Conservation (phyloP, 2,113 vertebrate species). For the Engystomops pustulosus region DNA sequence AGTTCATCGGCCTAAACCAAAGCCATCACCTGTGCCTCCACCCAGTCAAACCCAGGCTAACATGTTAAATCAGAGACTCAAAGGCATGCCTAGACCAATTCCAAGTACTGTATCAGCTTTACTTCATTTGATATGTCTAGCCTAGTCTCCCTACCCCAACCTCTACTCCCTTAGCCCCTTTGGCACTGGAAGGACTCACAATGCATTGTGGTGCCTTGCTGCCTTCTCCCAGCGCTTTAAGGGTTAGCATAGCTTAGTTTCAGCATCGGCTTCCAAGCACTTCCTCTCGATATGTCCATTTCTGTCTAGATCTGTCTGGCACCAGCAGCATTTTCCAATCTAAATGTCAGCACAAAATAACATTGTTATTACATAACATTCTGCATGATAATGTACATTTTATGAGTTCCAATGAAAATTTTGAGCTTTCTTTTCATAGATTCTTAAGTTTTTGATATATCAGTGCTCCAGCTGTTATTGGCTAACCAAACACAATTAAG, state of each 20-base stretch:
- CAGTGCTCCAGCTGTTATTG: conserved; percentile 79
- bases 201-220: conserved; percentile 36
- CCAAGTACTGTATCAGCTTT: conserved; percentile 80
- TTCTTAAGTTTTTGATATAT: conserved; percentile 70
- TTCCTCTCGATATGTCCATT: conserved; percentile 82
- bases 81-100: conserved; percentile 79
- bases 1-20: conserved; percentile 75
- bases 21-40: conserved; percentile 73
- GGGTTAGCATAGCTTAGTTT: conserved; percentile 51
- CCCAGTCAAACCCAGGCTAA: conserved; percentile 78
- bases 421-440: conserved; percentile 79
- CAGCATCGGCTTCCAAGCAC: conserved; percentile 66
- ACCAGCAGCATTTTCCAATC: conserved; percentile 87
- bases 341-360: conserved; percentile 86
- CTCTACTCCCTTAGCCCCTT: conserved; percentile 10
- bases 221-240: conserved; percentile 15
- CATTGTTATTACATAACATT: conserved; percentile 84
- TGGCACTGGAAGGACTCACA: conserved; percentile 45
- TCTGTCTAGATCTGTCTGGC: conserved; percentile 84
- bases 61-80: conserved; percentile 79
- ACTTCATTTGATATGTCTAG: conserved; percentile 72
- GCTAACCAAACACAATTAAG: not conserved
- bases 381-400: conserved; percentile 90
- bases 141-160: conserved; percentile 62
- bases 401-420: conserved; percentile 80